These are phyloP conservation scores for Tubulanus polymorphus DNA, from an alignment of 2,888 invertebrate genomes.

Conservation along the genomic window DNA sequence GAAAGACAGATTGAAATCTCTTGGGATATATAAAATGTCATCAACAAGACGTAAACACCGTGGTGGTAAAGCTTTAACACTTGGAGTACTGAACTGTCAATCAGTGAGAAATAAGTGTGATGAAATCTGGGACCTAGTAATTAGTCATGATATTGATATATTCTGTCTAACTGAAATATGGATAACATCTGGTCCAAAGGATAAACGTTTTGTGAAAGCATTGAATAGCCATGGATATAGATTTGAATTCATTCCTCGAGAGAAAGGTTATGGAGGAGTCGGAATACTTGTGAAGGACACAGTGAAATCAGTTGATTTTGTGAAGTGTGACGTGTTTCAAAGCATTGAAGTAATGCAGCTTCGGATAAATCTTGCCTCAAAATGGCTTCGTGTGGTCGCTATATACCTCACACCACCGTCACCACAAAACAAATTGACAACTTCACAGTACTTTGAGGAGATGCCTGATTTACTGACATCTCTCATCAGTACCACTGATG, in stretches of 20 bases:
- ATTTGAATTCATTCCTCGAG: not conserved
- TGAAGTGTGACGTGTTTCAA: not conserved
- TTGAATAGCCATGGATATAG: not conserved
- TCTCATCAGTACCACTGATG: not conserved
- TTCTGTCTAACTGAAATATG: not conserved
- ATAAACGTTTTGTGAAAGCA: not conserved
- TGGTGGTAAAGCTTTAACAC: too few relatives aligned
- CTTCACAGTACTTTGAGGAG: not conserved
- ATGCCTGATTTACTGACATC: not conserved
- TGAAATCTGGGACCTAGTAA: not conserved
- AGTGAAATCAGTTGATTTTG: not conserved
- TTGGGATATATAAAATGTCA: too few relatives aligned
- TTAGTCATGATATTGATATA: not conserved
- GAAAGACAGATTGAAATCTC: too few relatives aligned
- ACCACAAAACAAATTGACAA: not conserved
- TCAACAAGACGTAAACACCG: too few relatives aligned
- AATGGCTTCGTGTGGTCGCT: not conserved
- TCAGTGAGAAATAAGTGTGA: not conserved
- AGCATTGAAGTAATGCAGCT: not conserved
- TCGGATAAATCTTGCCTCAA: not conserved
- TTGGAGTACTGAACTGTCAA: not conserved
- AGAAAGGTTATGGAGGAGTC: not conserved
- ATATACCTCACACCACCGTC: not conserved
- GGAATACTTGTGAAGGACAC: not conserved
- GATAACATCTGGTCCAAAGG: not conserved